Base-by-base conservation (phyloP, 2,888 invertebrate genomes). In the Panopea generosa region DNA sequence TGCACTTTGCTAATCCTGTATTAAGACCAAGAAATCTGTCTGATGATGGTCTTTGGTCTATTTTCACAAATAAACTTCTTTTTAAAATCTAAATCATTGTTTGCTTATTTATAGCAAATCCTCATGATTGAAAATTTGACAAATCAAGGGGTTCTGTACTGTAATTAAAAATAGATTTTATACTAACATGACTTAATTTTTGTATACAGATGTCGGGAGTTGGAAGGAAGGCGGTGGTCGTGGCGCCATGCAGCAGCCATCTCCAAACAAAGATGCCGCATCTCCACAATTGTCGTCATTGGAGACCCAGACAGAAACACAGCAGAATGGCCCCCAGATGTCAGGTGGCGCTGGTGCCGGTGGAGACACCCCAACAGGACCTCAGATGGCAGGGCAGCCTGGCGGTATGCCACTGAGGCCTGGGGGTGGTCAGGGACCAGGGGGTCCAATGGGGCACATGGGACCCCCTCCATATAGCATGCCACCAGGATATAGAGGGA, bases 141-240 rank as follows among this genome's bases (percentile, higher is more conserved):
- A n/a, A n/a, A n/a, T n/a, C n/a, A n/a, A n/a, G n/a, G n/a, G n/a
- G n/a, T n/a, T n/a, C n/a, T n/a, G n/a, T n/a, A n/a, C n/a, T n/a
- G n/a, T n/a, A n/a, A n/a, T n/a, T n/a, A n/a, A n/a, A n/a, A n/a
- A n/a, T n/a, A n/a, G n/a, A n/a, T n/a, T n/a, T n/a, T n/a, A n/a
- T n/a, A n/a, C n/a, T n/a, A n/a, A n/a, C n/a, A n/a, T n/a, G n/a
- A n/a, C n/a, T n/a, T n/a, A n/a, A n/a, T n/a, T n/a, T n/a, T n/a
- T n/a, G n/a, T n/a, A n/a, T n/a, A n/a, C 49, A 93, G 96, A 96
- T 92, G 97, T 97, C 94, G 97, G 96, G 94, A 96, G 96, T 91
- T 97, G 96, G 97, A 95, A 96, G 93, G 96, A 95, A 95, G 96
- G 96, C 94, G 97, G 96, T 90, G 95, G 93, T 61, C 90, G 93